Evolutionary conservation across 2,888 invertebrate genomes (phyloP).

Genomic region (Dascillus cervinus): DNA sequence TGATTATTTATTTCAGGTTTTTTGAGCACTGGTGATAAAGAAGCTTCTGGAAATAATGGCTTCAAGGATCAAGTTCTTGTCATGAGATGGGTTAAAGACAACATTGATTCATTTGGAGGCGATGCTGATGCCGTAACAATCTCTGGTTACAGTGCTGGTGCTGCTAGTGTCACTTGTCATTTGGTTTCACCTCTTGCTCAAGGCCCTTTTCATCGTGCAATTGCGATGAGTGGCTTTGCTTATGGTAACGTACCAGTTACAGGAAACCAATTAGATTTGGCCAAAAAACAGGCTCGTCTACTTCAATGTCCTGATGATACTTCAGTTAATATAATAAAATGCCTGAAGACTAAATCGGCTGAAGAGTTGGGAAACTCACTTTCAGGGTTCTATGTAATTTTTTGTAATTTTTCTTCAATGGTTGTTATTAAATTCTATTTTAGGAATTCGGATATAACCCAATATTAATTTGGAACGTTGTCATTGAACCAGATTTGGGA

Average conservation of each 20-base stretch:
- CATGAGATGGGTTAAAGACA: constrained; percentile 57
- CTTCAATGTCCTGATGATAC: constrained; percentile 51
- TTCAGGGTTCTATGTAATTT: constrained; percentile 42
- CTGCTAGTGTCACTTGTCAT: constrained; percentile 41
- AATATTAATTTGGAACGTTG: constrained; percentile 49
- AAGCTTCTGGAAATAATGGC: constrained; percentile 62
- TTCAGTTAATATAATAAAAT: constrained; percentile 49
- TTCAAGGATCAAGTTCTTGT: constrained; percentile 63
- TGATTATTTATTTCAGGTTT: constrained; percentile 29
- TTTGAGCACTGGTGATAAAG: constrained; percentile 54
- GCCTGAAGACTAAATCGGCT: constrained; percentile 49
- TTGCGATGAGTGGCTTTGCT: constrained; percentile 59
- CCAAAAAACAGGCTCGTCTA: constrained; percentile 54
- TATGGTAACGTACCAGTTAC: constrained; percentile 49
- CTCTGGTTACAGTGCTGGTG: constrained; percentile 50
- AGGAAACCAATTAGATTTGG: constrained; percentile 48
- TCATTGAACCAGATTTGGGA: constrained; percentile 56
- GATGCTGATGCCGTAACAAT: constrained; percentile 57
- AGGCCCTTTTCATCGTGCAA: constrained; percentile 63
- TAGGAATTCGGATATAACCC: constrained; percentile 49
- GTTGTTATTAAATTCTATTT: constrained; percentile 1
- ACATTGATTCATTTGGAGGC: constrained; percentile 61
- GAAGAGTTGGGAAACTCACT: constrained; percentile 45
- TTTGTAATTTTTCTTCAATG: too few relatives aligned
- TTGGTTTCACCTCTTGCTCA: constrained; percentile 54